Evolutionary conservation across 2,113 vertebrate species (phyloP).

Genomic region (Eulemur macaco): DNA sequence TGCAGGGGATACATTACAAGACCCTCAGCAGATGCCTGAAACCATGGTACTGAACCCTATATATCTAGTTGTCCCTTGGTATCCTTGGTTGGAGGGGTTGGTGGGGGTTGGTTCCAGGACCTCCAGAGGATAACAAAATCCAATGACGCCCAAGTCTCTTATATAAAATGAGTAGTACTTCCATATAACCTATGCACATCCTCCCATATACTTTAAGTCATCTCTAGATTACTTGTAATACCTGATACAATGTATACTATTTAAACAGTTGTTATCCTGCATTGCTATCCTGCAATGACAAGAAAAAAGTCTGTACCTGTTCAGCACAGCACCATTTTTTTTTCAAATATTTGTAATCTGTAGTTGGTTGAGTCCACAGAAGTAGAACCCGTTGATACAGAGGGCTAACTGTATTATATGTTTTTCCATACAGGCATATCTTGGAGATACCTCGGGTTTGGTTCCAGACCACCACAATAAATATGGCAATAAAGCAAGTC

Average conservation of each 20-base stretch:
- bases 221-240: not conserved
- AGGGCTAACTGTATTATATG: not conserved
- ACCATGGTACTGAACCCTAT: not conserved
- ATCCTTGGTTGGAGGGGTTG: not conserved
- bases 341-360: not conserved
- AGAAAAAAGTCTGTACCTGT: not conserved
- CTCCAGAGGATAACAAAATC: not conserved
- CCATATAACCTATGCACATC: not conserved
- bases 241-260: not conserved
- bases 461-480: not conserved
- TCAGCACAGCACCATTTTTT: not conserved
- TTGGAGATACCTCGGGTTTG: not conserved
- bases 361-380: not conserved
- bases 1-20: not conserved
- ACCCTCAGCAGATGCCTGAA: not conserved
- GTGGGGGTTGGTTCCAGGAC: not conserved
- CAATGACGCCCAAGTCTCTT: not conserved
- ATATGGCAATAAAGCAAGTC: not conserved
- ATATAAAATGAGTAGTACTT: not conserved
- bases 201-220: not conserved
- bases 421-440: not conserved
- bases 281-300: not conserved
- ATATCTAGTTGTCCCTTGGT: not conserved
- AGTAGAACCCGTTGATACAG: not conserved
- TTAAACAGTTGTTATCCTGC: not conserved